Conservation (phyloP, 2,797 vertebrate species). For the Pterois miles region DNA sequence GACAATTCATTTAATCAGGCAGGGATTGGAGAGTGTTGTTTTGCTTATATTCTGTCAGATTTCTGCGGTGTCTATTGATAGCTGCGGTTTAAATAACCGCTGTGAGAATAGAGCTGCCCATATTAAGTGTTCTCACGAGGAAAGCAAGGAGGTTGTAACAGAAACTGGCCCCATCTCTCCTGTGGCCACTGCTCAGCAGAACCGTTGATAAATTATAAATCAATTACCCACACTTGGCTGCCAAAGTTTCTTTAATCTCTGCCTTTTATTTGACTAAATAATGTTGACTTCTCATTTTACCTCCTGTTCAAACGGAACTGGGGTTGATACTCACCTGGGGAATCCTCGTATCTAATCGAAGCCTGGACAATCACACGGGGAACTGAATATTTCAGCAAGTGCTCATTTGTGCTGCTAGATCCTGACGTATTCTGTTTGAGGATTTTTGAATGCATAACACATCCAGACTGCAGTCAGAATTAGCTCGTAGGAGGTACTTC, state of each 20-base stretch:
- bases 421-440: conserved; percentile 72
- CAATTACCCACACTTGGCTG: conserved; percentile 75
- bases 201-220: conserved; percentile 81
- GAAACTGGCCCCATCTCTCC: conserved; percentile 64
- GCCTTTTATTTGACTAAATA: conserved; percentile 82
- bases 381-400: conserved; percentile 68
- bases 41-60: conserved; percentile 55
- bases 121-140: conserved; percentile 56
- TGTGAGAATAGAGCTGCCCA: conserved; percentile 46
- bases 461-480: conserved; percentile 45
- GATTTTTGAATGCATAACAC: conserved; percentile 59
- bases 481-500: conserved; percentile 49
- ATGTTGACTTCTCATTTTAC: conserved; percentile 74
- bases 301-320: conserved; percentile 60
- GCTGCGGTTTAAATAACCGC: conserved; percentile 58
- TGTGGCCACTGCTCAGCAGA: conserved; percentile 65
- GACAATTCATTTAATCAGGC: conserved; percentile 79
- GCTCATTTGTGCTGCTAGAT: conserved; percentile 47
- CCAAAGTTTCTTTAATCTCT: conserved; percentile 80
- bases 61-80: conserved; percentile 49
- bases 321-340: conserved; percentile 74
- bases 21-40: conserved; percentile 57
- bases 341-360: conserved; percentile 72
- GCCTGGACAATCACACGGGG: conserved; percentile 46
- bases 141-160: conserved; percentile 60